A percentile compares a stretch with the other conserved stretches of the same genome.
phyloP scores from a whole-genome alignment of 2,888 invertebrate genomes.

The Leptarthrus brevirostris region DNA sequence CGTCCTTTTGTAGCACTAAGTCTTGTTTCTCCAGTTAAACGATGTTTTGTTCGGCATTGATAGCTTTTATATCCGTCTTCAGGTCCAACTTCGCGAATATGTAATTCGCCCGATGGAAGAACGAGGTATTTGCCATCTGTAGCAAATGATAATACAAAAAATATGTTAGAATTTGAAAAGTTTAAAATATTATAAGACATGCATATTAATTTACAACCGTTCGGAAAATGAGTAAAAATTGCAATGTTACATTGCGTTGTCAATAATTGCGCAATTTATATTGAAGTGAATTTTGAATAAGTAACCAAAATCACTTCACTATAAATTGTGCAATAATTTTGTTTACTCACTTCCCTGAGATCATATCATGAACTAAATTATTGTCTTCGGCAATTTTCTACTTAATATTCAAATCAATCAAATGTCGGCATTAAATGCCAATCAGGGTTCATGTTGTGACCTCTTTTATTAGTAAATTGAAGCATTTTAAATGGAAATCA shows the following conservation, averaged over 20 bases:
- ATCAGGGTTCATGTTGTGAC: background rate
- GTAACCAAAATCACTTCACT: no score
- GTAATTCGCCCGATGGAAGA: conserved; percentile 92
- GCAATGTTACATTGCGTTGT: no score
- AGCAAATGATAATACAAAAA: conserved; percentile 24
- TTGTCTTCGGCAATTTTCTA: background rate
- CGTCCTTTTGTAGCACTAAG: conserved; percentile 93
- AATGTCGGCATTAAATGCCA: background rate
- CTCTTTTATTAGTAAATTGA: background rate
- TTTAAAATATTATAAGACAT: background rate
- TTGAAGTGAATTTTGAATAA: no score
- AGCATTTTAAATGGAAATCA: background rate
- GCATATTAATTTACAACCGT: no score
- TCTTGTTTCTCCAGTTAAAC: conserved; percentile 91
- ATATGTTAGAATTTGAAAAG: conserved; percentile 39
- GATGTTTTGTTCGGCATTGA: conserved; percentile 93
- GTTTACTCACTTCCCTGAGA: background rate
- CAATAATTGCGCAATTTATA: no score
- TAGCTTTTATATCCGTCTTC: conserved; percentile 95
- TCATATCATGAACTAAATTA: background rate
- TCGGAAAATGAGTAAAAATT: no score
- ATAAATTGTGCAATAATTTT: background rate
- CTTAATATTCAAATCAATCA: background rate
- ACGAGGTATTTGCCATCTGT: conserved; percentile 96
- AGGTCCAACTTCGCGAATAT: conserved; percentile 93